Conservation (phyloP, 92 coral and sea anemone genomes). For the Blastomussa wellsi region DNA sequence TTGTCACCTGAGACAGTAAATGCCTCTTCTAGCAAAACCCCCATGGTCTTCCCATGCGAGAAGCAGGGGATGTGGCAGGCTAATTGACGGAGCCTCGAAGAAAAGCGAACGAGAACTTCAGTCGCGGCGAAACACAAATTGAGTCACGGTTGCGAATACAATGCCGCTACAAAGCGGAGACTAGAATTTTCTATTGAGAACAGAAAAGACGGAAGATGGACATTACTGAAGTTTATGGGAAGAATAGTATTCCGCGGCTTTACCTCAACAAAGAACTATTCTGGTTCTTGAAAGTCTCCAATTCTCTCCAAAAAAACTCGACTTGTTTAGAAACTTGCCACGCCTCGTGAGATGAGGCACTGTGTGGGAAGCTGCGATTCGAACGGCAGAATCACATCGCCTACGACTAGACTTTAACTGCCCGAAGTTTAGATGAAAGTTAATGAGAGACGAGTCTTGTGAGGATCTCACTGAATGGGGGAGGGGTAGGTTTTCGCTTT, state of each 20-base stretch:
- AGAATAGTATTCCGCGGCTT: not conserved
- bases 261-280: not conserved
- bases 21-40: not conserved
- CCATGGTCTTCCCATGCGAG: not conserved
- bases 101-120: not conserved
- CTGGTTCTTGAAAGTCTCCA: not conserved
- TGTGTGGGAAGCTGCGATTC: not conserved
- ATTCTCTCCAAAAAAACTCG: not conserved
- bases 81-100: not conserved
- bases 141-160: not conserved
- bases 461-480: not conserved
- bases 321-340: not conserved
- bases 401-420: not conserved
- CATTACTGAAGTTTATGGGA: not conserved
- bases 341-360: not conserved
- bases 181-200: not conserved
- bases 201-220: not conserved
- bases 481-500: not conserved
- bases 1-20: not conserved
- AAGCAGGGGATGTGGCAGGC: not conserved
- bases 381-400: not conserved
- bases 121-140: not conserved
- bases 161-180: not conserved
- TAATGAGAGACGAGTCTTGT: not conserved
- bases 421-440: not conserved